Base-by-base conservation (phyloP, 2,113 vertebrate genomes). In the Labeo catla region DNA sequence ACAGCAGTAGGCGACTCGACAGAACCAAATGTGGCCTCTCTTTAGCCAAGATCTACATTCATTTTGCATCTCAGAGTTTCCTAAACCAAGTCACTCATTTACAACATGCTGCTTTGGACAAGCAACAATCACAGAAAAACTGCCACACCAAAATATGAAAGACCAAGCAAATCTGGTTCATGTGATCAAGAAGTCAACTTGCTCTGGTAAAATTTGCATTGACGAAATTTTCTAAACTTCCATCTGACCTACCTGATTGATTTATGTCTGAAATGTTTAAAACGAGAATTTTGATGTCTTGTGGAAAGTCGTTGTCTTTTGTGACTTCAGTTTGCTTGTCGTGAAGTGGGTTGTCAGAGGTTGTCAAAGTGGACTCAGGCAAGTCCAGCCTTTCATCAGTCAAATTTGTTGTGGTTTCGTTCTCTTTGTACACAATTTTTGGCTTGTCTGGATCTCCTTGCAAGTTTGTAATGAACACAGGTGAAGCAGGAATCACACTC, bases 191-290 rank as follows among this genome's bases (percentile, higher is more conserved):
- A 63, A 50, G 61, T 65, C 43, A 23, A 21, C 7, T 59, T 77
- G 23, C 19, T 61, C 21, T 66, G 39, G 23, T 65, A 39, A 39
- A 39, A 39, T 28, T 49, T 49, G 11, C 23, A 57, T 59, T 21
- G 52, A 79, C 2, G 0, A 10, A 50, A 76, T 76, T 49, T 21
- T 21, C 16, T 70, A 16, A 70, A 54, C 16, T 39, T 59, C 19
- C 19, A 61, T 76, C 47, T 52, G 49, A 28, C 77, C 36, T 95
- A 98, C 97, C 96, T 95, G 97, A 96, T 39, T 95, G 93, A 83
- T 97, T 97, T 0, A 68, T 36, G 89, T 92, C 90, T 85, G 91
- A 84, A 91, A 98, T 84, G 79, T 94, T 91, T 92, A 98, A 94
- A 87, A 97, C 84, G 92, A 96, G 94, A 88, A 99, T 52, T 88